These are phyloP conservation scores for Chaitophorus viminalis DNA, from an alignment of 2,888 invertebrate genomes.

Conservation along the genomic window DNA sequence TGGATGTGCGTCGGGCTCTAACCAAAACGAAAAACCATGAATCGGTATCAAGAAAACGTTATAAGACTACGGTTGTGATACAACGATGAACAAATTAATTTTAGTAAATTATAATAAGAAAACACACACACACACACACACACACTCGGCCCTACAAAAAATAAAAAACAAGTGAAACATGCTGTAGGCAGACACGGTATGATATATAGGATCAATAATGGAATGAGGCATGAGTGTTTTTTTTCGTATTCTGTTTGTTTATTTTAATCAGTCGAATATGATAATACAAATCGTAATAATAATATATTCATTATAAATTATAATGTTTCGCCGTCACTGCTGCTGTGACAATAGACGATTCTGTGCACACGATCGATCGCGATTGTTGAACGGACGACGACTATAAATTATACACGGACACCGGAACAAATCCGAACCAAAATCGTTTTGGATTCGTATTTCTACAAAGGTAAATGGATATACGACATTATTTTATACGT, in stretches of 20 bases:
- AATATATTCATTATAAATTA: background rate
- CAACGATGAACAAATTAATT: background rate
- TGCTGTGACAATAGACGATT: slow-evolving; percentile 7
- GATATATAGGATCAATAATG: slow-evolving; percentile 44
- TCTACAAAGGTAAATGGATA: background rate
- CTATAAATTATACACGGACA: background rate
- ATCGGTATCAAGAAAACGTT: background rate
- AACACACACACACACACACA: background rate
- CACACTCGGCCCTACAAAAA: background rate
- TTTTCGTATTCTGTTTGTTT: slow-evolving; percentile 44
- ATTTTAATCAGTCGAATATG: slow-evolving; percentile 46
- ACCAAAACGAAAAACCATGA: no score
- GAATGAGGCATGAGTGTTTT: slow-evolving; percentile 31
- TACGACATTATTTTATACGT: background rate
- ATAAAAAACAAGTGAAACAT: background rate
- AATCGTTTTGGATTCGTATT: background rate
- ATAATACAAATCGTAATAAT: background rate
- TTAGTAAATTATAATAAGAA: background rate
- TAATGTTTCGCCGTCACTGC: background rate
- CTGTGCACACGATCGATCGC: background rate
- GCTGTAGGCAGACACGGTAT: background rate
- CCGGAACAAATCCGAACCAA: slow-evolving; percentile 29
- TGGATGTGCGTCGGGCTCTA: no score
- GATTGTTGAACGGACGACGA: background rate
- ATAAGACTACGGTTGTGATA: background rate